A percentile compares a stretch with the other conserved stretches of the same genome.
Conservation (phyloP, 2,888 invertebrate genomes). For the Blomia tropicalis region DNA sequence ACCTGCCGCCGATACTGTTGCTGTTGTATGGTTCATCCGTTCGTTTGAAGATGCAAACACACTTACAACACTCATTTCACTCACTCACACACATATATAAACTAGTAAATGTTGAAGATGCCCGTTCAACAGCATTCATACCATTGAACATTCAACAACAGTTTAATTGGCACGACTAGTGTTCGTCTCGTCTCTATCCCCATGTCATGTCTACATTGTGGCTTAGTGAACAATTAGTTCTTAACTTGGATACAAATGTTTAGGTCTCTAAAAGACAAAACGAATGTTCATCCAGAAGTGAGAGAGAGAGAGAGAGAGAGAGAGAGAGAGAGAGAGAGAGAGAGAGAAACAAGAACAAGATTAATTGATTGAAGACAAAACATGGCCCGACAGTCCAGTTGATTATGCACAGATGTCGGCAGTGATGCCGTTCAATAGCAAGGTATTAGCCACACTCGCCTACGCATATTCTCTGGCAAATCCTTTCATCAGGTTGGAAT, state of each 20-base stretch:
- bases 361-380: conserved; percentile 13
- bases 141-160: too few species aligned
- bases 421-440: background rate
- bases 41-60: too few species aligned
- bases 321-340: background rate
- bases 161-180: too few species aligned
- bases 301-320: background rate
- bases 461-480: background rate
- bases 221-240: background rate
- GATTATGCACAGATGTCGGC: background rate
- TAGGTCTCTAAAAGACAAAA: background rate
- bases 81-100: too few species aligned
- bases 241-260: conserved; percentile 14
- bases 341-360: conserved; percentile 6
- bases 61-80: too few species aligned
- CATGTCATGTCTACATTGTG: too few species aligned
- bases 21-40: too few species aligned
- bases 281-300: background rate
- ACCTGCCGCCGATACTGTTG: too few species aligned
- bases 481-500: background rate
- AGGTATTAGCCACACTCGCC: background rate
- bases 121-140: too few species aligned
- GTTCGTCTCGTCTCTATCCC: too few species aligned
- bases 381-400: background rate
- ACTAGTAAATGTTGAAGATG: too few species aligned